Base-by-base conservation (phyloP, 2,888 invertebrate species). In the Drosophila affinis region DNA sequence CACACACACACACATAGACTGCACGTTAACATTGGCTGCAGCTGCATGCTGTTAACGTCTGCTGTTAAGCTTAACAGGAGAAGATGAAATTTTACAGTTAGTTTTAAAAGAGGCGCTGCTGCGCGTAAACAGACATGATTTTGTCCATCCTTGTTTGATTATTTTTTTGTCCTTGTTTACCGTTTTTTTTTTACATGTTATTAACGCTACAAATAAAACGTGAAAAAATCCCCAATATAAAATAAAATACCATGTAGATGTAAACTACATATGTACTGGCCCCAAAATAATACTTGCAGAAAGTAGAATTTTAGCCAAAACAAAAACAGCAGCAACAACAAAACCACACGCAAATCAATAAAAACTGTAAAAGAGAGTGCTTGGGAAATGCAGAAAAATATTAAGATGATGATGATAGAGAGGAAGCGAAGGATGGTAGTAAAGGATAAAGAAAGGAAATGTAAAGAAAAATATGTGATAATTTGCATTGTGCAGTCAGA, bases 401-500 rank as follows among this genome's bases (percentile, higher is more conserved):
- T 24, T 27, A 75, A 73, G 72, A 72, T 29, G 27, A 27, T 7
- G 27, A 59, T 14, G 27, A 17, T n/a, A 34, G 34, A 58, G 17
- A 44, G 44, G 17, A 73, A 72, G 72, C 9, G 29, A 29, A 27
- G 27, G 72, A 72, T 64, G 68, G 63, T 63, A 67, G 55, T 17
- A 70, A 60, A 51, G 46, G 55, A 59, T 54, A 52, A 39, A 7
- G 55, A 53, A 71, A 53, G 58, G 67, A 69, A 49, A 48, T 53
- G 60, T 47, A 68, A 71, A 53, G 60, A 77, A 81, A 81, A 80
- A 89, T 77, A 87, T 89, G 89, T 89, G 89, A 89, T 89, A 89
- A 89, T 86, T 90, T 90, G 90, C 90, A 90, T 89, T 89, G 89
- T 90, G 90, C 90, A 90, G 83, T 77, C 77, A 72, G 63, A 75